Evolutionary conservation across 2,113 vertebrate species (phyloP), one percentile per base, ranked within the genome.

Genomic region (Toxostoma redivivum): DNA sequence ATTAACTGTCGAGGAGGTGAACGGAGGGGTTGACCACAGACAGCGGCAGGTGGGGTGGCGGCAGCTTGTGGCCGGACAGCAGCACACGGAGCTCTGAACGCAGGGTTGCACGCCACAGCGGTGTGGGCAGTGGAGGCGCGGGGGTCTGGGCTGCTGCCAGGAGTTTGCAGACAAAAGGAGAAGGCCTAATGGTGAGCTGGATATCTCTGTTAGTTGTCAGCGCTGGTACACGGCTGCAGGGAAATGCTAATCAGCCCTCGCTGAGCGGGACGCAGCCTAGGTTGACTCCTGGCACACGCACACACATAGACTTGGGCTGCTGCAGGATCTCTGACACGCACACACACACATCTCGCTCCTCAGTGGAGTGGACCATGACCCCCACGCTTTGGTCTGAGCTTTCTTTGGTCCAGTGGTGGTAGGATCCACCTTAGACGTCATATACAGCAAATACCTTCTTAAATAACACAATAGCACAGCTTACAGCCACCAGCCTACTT

Each of bases 121-220:
- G 10, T 13, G 60, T 2, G 70, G 42, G 51, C 70, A 85, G 61
- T 31, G 13, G 60, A 51, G 60, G 77, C 44, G 37, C 15, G 37
- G 44, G n/a, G 27, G 19, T 83, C 44, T 5, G 54, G 6, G 16
- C 47, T 60, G 74, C 51, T 70, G 74, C 33, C 25, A 48, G 97
- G 97, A 96, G 95, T 94, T 89, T 95, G 97, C 82, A 98, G 98
- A 99, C 98, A 98, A 98, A 98, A 98, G 98, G 94, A 98, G 97
- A 94, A 97, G 97, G 98, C 98, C 98, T 97, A 96, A 97, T 98
- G 98, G 98, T 97, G 98, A 98, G 98, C 98, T 98, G 98, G 98
- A 98, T 98, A 98, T 99, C 98, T 99, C 98, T 99, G 98, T 99
- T 99, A 99, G 98, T 98, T 99, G 98, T 98, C 99, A 99, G 98